Base-by-base conservation (phyloP, 2,797 vertebrate species). In the Danio albolineatus region DNA sequence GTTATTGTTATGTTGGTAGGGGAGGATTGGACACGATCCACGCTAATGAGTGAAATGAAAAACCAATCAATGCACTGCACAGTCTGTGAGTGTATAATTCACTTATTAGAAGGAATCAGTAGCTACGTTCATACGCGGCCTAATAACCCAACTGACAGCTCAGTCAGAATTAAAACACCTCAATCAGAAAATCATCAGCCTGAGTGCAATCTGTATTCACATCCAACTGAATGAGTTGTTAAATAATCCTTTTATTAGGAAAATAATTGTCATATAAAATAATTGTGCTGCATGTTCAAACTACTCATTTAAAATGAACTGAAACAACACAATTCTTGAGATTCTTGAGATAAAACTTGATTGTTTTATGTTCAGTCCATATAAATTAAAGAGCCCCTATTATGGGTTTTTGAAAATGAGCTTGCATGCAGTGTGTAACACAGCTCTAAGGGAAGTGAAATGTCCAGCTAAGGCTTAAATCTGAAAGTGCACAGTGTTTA, bases 1-100 rank as follows among this genome's bases (percentile, higher is more conserved):
- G 69, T 79, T 79, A 56, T 54, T 79, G 67, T 53, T 72, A 54
- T 79, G 59, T 54, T 62, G 41, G 59, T 44, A 64, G 39, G 69
- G 57, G 53, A 51, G 57, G 67, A 71, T 53, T 71, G 76, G 67
- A 48, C 66, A 54, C 38, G 48, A 71, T 41, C 46, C 13, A 71
- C 38, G 14, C 64, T 57, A 41, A 70, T 78, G 65, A 51, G 54
- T 43, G 46, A 16, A 54, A 46, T 28, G 19, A 61, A 70, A 61
- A 79, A 54, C 56, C 56, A 78, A 61, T 78, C 66, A 71, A 71
- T 70, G 39, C 9, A 56, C 39, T 17, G 16, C 56, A 61, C 56
- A 69, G 65, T 51, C 66, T 61, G 41, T 9, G 48, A 79, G 49
- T 43, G 39, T 36, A 46, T 62, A 61, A 72, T 64, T 62, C 67